phyloP scores from a whole-genome alignment of 2,888 invertebrate species.

The Carcina quercana region DNA sequence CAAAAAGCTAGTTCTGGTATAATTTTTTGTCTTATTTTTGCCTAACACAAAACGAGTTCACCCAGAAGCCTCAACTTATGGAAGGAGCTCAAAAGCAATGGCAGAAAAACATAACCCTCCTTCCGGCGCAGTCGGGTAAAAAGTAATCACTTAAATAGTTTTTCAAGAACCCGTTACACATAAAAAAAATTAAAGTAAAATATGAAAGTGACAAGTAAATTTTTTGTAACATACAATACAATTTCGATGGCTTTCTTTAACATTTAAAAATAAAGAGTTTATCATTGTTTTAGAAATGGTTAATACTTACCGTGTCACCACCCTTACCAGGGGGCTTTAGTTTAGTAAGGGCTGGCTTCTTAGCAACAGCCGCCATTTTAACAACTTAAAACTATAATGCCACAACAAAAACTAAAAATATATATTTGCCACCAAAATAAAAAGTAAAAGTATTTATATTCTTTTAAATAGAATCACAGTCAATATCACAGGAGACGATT shows the following conservation, averaged over 20 bases:
- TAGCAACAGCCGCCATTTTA: slow-evolving; percentile 57
- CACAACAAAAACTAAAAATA: slow-evolving; percentile 42
- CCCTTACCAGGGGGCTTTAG: slow-evolving; percentile 16
- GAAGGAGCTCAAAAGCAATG: too few relatives aligned
- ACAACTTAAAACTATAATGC: slow-evolving; percentile 46
- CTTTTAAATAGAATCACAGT: slow-evolving; percentile 25
- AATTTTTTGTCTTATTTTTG: too few relatives aligned
- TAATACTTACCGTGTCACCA: slow-evolving; percentile 49
- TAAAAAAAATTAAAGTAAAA: too few relatives aligned
- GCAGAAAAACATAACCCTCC: too few relatives aligned
- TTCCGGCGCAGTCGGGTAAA: too few relatives aligned
- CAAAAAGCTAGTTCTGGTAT: too few relatives aligned
- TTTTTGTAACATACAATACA: not conserved
- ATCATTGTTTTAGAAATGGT: not conserved
- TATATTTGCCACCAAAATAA: slow-evolving; percentile 19
- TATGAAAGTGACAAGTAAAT: not conserved
- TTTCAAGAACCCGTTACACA: too few relatives aligned
- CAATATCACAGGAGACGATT: slow-evolving; percentile 45
- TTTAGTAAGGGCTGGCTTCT: slow-evolving; percentile 41
- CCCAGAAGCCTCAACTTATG: too few relatives aligned
- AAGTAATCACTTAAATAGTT: too few relatives aligned
- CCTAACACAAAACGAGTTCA: too few relatives aligned
- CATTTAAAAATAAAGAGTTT: not conserved
- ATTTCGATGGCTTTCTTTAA: slow-evolving; percentile 28
- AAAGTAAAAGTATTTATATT: too few relatives aligned